Conservation (phyloP, 1,140 invertebrate genomes). For the Macrosteles quadrilineatus region DNA sequence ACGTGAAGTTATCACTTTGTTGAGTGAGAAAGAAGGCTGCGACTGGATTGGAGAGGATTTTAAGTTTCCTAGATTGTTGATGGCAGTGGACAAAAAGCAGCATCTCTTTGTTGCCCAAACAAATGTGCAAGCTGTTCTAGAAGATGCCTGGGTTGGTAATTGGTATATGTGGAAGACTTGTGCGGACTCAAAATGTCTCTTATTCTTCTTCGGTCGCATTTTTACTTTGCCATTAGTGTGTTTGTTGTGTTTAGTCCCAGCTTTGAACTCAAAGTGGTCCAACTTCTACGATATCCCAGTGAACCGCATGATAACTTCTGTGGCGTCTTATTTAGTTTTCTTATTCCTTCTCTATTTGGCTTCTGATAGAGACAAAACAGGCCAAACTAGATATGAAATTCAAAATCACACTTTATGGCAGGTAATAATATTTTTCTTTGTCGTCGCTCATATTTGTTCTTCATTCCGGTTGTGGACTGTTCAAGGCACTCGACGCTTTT, state of each 20-base stretch:
- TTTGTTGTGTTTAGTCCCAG: conserved; percentile 49
- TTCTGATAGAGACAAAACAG: conserved; percentile 57
- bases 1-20: conserved; percentile 65
- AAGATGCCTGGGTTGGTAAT: conserved; percentile 56
- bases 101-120: conserved; percentile 75
- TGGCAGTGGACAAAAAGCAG: conserved; percentile 71
- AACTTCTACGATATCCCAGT: conserved; percentile 54
- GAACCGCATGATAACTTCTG: conserved; percentile 60
- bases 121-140: conserved; percentile 64
- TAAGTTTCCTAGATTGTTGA: conserved; percentile 60
- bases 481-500: conserved; percentile 54
- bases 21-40: conserved; percentile 55
- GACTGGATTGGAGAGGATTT: conserved; percentile 47
- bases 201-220: conserved; percentile 50
- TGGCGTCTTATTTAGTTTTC: conserved; percentile 65
- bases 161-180: conserved; percentile 59
- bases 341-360: conserved; percentile 59
- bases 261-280: conserved; percentile 51
- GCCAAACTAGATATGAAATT: conserved; percentile 46
- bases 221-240: conserved; percentile 52
- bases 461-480: conserved; percentile 51
- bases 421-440: conserved; percentile 46
- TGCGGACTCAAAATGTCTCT: conserved; percentile 44
- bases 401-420: background rate
- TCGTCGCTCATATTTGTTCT: conserved; percentile 38